Percentiles rank a stretch among this genome's conserved stretches.
phyloP scores from a whole-genome alignment of 1,140 invertebrate species.

The Drosophila repletoides region DNA sequence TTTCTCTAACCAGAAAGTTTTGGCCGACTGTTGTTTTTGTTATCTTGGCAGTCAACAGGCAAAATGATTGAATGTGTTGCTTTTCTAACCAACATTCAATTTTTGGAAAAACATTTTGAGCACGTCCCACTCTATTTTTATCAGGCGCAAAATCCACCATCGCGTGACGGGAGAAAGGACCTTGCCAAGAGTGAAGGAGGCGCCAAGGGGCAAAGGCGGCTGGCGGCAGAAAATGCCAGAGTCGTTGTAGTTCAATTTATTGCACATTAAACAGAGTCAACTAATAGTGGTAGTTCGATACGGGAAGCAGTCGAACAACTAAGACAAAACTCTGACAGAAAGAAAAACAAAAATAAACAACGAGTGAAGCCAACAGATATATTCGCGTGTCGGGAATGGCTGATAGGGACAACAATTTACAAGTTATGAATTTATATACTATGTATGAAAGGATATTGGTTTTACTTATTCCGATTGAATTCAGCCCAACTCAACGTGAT shows the following conservation, averaged over 20 bases:
- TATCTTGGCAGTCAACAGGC: slow-evolving; percentile 64
- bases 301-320: slow-evolving; percentile 55
- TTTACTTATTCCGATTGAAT: slow-evolving; percentile 4
- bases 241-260: slow-evolving; percentile 66
- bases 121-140: slow-evolving; percentile 63
- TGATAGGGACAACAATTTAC: not conserved
- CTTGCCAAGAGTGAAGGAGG: slow-evolving; percentile 2
- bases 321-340: slow-evolving; percentile 44
- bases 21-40: slow-evolving; percentile 6
- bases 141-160: slow-evolving; percentile 45
- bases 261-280: slow-evolving; percentile 67
- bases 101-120: slow-evolving; percentile 62
- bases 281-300: slow-evolving; percentile 66
- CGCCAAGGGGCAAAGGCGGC: not conserved
- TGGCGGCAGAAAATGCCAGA: slow-evolving; percentile 30
- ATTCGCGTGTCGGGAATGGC: slow-evolving; percentile 46
- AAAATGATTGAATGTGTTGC: slow-evolving; percentile 75
- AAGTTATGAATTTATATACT: slow-evolving; percentile 5
- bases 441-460: slow-evolving; percentile 7
- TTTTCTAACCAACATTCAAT: slow-evolving; percentile 79
- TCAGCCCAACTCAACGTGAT: too few relatives aligned
- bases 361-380: slow-evolving; percentile 26
- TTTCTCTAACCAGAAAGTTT: slow-evolving; percentile 25
- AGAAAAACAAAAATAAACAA: slow-evolving; percentile 44
- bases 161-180: slow-evolving; percentile 64